A percentile compares a stretch with the other conserved stretches of the same genome.
Conservation (phyloP, 2,888 invertebrate genomes). For the Oscheius myriophilus region DNA sequence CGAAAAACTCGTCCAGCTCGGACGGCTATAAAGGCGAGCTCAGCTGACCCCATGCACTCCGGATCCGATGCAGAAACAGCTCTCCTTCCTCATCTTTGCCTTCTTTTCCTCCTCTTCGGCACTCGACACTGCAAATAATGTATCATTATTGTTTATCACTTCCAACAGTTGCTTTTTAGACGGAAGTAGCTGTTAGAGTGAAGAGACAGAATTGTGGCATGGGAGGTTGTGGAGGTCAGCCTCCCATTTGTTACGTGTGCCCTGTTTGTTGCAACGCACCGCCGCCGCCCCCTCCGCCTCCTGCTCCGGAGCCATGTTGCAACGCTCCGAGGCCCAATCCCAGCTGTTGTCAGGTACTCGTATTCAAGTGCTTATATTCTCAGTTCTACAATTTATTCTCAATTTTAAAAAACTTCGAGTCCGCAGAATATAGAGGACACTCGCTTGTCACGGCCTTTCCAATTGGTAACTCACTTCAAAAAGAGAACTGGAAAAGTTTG, state of each 20-base stretch:
- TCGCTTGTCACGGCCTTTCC: no score
- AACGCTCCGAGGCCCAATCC: slow-evolving; percentile 45
- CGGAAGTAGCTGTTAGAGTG: slow-evolving; percentile 5
- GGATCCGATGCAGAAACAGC: slow-evolving; percentile 4
- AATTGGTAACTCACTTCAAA: no score
- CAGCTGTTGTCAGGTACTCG: slow-evolving; percentile 34
- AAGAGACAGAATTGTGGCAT: slow-evolving; percentile 21
- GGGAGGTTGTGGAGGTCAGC: slow-evolving; percentile 20
- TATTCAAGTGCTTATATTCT: slow-evolving; percentile 7
- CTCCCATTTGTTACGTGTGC: slow-evolving; percentile 25
- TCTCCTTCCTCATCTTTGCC: background rate
- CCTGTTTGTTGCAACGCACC: slow-evolving; percentile 18
- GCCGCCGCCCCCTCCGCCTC: slow-evolving; percentile 29
- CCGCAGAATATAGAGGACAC: no score
- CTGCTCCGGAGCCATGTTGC: slow-evolving; percentile 35
- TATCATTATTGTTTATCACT: slow-evolving; percentile 1
- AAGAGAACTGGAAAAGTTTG: no score
- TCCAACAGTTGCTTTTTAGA: background rate
- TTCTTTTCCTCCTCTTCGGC: background rate
- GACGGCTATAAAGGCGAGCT: slow-evolving; percentile 9
- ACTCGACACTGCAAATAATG: background rate
- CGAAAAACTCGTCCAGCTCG: slow-evolving; percentile 27
- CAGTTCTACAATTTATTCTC: no score
- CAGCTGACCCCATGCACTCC: slow-evolving; percentile 16
- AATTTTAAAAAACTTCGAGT: no score